Evolutionary conservation across 1,140 invertebrate genomes (phyloP).

Genomic region (Zaprionus vittiger): DNA sequence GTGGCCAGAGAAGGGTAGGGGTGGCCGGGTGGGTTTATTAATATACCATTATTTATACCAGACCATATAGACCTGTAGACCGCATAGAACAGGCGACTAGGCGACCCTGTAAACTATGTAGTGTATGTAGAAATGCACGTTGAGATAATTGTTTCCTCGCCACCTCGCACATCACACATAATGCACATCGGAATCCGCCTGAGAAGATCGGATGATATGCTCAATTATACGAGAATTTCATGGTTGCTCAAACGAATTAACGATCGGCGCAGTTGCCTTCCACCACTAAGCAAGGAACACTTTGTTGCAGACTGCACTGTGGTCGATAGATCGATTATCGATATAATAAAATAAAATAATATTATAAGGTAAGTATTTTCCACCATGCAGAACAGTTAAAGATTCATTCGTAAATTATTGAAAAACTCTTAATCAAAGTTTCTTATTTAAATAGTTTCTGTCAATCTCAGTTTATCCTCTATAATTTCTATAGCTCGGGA

Average conservation of each 20-base stretch:
- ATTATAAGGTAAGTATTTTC: too few relatives aligned
- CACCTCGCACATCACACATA: background rate
- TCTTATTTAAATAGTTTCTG: too few relatives aligned
- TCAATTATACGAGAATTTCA: conserved; percentile 3
- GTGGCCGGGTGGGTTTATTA: background rate
- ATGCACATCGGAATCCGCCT: background rate
- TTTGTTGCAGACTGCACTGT: background rate
- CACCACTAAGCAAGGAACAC: too few relatives aligned
- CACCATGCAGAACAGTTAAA: too few relatives aligned
- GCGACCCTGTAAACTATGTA: background rate
- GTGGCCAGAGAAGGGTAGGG: background rate
- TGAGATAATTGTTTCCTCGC: background rate
- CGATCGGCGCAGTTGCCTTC: background rate
- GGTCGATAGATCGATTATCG: too few relatives aligned
- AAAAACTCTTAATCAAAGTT: too few relatives aligned
- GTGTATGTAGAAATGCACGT: background rate
- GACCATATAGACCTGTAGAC: background rate
- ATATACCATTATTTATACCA: conserved; percentile 11
- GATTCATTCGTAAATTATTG: too few relatives aligned
- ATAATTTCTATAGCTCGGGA: too few relatives aligned
- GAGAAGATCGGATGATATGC: background rate
- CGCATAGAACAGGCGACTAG: background rate
- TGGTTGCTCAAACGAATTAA: background rate
- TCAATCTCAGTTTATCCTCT: too few relatives aligned
- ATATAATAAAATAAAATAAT: too few relatives aligned